Evolutionary conservation across 2,113 vertebrate species (phyloP), one percentile per base, ranked within the genome.

Genomic region (Coptodon bakossiorum): DNA sequence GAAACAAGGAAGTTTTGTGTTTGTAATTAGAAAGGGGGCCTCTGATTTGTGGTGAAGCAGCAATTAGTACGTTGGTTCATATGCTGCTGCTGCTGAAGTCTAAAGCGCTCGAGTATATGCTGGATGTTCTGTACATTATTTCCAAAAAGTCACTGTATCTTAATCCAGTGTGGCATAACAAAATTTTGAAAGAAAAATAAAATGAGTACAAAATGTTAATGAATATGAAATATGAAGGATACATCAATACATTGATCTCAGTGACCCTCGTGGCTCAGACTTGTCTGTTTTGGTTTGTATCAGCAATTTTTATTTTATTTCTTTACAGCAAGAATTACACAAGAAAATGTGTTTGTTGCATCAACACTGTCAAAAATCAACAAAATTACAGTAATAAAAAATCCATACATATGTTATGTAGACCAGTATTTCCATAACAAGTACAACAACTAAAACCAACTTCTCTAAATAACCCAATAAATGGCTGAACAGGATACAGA

Each of bases 81-180:
- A 84, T 90, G 5, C 88, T 82, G 79, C 88, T 82, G 79, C 76
- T 63, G 24, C 73, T 43, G 86, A 97, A 95, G 96, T 97, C 96
- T 94, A 94, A 92, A 91, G 86, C 86, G 89, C 90, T 93, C 76
- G 27, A 76, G 86, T 97, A 96, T 97, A 94, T 92, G 93, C 96
- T 97, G 97, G 96, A 97, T 97, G 97, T 97, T 98, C 96, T 96
- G 94, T 97, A 97, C 97, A 96, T 97, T 96, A 96, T 98, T 98
- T 97, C 96, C 95, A 93, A 96, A 89, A 91, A 97, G 97, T 98
- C 97, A 97, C 96, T 98, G 98, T 98, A 97, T 97, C 97, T 97
- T 97, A 93, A 94, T 97, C 94, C 97, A 97, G 97, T 96, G 97
- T 97, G 96, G 96, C 91, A 94, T 89, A 79, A 85, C 89, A 89